Evolutionary conservation across 2,797 vertebrate genomes (phyloP).

Genomic region (Sebastes kiyomatsui): DNA sequence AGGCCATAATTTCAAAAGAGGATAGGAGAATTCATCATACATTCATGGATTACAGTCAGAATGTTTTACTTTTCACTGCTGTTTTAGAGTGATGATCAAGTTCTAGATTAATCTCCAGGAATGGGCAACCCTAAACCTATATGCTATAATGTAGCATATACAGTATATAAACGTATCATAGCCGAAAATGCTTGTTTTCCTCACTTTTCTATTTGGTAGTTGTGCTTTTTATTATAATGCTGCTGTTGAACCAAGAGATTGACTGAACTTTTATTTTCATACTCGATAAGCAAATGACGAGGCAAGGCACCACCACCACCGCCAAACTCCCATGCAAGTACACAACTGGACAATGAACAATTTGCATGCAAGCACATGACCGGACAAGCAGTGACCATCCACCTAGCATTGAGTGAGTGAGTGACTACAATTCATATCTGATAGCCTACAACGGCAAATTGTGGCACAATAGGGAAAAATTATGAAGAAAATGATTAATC

Average conservation of each 20-base stretch:
- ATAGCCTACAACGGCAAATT: slow-evolving; percentile 11
- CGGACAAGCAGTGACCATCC: slow-evolving; percentile 51
- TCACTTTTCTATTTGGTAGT: neutral
- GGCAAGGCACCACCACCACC: neutral
- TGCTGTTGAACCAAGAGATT: neutral
- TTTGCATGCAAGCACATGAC: slow-evolving; percentile 51
- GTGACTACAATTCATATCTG: slow-evolving; percentile 26
- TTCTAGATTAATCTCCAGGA: slow-evolving; percentile 53
- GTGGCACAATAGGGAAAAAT: slow-evolving; percentile 8
- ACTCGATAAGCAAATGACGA: neutral
- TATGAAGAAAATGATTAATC: slow-evolving; percentile 37
- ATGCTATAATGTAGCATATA: neutral
- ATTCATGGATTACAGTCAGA: slow-evolving; percentile 51
- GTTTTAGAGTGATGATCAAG: slow-evolving; percentile 53
- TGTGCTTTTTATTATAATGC: neutral
- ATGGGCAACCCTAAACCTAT: slow-evolving; percentile 15
- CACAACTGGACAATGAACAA: slow-evolving; percentile 12
- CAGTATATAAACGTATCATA: neutral
- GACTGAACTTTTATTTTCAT: neutral
- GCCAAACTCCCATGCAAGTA: slow-evolving; percentile 42
- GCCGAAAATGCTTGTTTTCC: neutral
- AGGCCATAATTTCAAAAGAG: slow-evolving; percentile 32
- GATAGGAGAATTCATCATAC: slow-evolving; percentile 43
- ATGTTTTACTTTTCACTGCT: slow-evolving; percentile 10
- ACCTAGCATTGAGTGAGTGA: slow-evolving; percentile 41